A percentile compares a stretch with the other conserved stretches of the same genome.
phyloP scores from a whole-genome alignment of 2,888 invertebrate species.

The Malacosoma neustria region DNA sequence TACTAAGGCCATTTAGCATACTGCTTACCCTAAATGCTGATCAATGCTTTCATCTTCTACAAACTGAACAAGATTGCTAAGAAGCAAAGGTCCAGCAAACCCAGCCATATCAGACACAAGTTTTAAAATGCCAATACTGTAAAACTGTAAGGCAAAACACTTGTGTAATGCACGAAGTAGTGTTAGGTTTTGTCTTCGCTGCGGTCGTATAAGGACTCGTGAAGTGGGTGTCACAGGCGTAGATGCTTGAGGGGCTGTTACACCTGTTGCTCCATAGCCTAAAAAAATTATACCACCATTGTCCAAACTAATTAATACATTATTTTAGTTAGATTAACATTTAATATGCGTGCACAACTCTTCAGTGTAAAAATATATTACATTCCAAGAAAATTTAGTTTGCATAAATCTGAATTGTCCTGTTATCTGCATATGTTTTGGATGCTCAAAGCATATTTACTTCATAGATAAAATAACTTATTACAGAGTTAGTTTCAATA shows the following conservation, averaged over 20 bases:
- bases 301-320: no score
- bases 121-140: slow-evolving; percentile 87
- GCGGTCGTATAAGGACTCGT: slow-evolving; percentile 41
- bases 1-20: no score
- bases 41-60: slow-evolving; percentile 83
- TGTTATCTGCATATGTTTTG: no score
- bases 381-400: no score
- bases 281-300: slow-evolving; percentile 7
- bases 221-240: slow-evolving; percentile 56
- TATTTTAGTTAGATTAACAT: no score
- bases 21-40: slow-evolving; percentile 78
- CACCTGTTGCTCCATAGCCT: slow-evolving; percentile 57
- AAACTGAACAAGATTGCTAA: slow-evolving; percentile 87
- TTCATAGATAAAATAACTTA: no score
- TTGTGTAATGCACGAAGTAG: slow-evolving; percentile 81
- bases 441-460: no score
- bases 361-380: no score
- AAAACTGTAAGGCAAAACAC: slow-evolving; percentile 88
- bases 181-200: slow-evolving; percentile 63
- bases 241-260: slow-evolving; percentile 38
- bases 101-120: slow-evolving; percentile 87
- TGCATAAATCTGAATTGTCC: no score
- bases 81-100: slow-evolving; percentile 92
- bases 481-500: no score
- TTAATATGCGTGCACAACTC: no score